Conservation (phyloP, 1,140 invertebrate genomes). For the Cataglyphis hispanica region DNA sequence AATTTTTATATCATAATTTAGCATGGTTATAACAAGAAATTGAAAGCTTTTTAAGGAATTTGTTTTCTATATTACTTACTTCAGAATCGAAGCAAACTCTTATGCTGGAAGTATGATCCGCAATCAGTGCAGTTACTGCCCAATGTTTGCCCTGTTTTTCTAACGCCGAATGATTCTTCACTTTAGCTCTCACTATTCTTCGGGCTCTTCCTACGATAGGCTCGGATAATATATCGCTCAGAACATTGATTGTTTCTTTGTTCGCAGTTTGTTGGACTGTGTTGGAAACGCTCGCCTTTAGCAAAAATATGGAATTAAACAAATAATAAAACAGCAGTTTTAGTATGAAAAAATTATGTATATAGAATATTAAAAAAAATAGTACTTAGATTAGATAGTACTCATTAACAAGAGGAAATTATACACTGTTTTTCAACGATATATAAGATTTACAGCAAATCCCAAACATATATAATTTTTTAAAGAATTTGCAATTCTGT, state of each 20-base stretch:
- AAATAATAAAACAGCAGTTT: neutral
- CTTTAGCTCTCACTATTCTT: constrained; percentile 75
- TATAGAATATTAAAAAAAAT: neutral
- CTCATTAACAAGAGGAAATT: too few relatives aligned
- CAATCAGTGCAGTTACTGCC: constrained; percentile 77
- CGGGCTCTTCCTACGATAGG: constrained; percentile 43
- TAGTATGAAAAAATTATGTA: neutral
- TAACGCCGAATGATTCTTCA: constrained; percentile 74
- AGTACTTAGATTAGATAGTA: neutral
- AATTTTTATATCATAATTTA: neutral
- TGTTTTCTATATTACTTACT: constrained; percentile 61
- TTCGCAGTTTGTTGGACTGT: constrained; percentile 47
- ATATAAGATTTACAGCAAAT: too few relatives aligned
- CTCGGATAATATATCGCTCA: constrained; percentile 71
- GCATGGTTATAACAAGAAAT: neutral
- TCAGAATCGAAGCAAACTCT: constrained; percentile 80
- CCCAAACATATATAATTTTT: too few relatives aligned
- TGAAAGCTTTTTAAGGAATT: neutral
- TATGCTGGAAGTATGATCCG: constrained; percentile 77
- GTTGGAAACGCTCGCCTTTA: constrained; percentile 58
- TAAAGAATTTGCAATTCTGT: too few relatives aligned
- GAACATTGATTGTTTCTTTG: constrained; percentile 74
- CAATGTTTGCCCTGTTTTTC: constrained; percentile 72
- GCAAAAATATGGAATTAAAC: constrained; percentile 43
- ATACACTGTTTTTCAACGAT: too few relatives aligned